These are phyloP conservation scores for Megaceryle torquata DNA, from an alignment of 2,113 vertebrate genomes.

Conservation along the genomic window DNA sequence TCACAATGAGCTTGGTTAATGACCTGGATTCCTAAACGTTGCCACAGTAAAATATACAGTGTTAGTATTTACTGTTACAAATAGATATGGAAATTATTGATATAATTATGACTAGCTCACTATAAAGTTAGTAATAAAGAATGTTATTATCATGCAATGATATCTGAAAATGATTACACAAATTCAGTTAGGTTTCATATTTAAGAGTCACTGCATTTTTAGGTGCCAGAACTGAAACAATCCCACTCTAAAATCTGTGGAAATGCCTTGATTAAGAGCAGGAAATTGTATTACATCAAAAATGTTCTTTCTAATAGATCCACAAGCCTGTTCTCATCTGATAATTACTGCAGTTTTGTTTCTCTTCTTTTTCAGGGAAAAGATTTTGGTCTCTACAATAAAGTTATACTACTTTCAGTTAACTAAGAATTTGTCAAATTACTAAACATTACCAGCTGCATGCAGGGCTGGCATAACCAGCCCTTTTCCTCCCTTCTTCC, in stretches of 20 bases:
- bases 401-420: neutral
- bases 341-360: constrained; percentile 16
- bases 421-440: neutral
- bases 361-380: constrained; percentile 14
- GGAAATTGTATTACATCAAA: neutral
- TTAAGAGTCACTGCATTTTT: neutral
- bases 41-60: neutral
- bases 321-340: neutral
- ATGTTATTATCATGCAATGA: neutral
- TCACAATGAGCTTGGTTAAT: neutral
- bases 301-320: neutral
- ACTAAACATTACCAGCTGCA: neutral
- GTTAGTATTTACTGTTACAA: neutral
- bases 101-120: neutral
- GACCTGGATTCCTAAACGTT: neutral
- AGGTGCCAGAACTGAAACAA: neutral
- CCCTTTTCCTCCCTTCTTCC: neutral
- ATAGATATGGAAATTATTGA: neutral
- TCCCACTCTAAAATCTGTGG: neutral
- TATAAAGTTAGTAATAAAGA: neutral
- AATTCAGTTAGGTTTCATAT: neutral
- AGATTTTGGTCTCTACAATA: neutral
- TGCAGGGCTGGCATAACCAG: neutral
- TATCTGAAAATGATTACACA: neutral
- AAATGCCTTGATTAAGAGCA: neutral